These are phyloP conservation scores for Octomys mimax DNA, from an alignment of 2,797 vertebrate species.

Conservation along the genomic window DNA sequence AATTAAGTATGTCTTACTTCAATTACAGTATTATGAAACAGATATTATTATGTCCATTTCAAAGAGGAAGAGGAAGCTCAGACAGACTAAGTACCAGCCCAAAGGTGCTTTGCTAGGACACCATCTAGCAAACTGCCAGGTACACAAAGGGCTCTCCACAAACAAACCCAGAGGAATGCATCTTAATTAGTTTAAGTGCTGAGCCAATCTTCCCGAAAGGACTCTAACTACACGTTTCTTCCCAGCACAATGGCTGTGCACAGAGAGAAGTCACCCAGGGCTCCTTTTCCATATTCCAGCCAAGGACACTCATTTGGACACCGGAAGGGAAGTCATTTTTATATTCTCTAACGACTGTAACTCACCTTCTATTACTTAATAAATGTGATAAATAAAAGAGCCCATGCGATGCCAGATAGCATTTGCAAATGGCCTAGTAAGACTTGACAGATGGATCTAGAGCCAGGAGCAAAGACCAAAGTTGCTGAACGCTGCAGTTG, in stretches of 20 bases:
- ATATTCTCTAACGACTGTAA: slow-evolving; percentile 77
- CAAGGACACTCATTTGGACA: slow-evolving; percentile 61
- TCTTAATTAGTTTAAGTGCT: slow-evolving; percentile 79
- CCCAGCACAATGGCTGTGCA: slow-evolving; percentile 19
- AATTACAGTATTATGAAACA: neutral
- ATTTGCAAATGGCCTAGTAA: slow-evolving; percentile 69
- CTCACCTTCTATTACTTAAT: slow-evolving; percentile 81
- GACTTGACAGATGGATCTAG: slow-evolving; percentile 71
- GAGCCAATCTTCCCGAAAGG: slow-evolving; percentile 75
- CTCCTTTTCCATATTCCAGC: slow-evolving; percentile 58
- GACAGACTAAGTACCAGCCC: neutral
- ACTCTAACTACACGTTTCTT: slow-evolving; percentile 22
- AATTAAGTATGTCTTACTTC: neutral
- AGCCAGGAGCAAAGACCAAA: neutral
- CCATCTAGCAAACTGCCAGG: neutral
- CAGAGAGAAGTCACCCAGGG: slow-evolving; percentile 70
- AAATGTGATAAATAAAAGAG: slow-evolving; percentile 75
- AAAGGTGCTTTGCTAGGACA: slow-evolving; percentile 18
- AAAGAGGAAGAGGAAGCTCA: slow-evolving; percentile 18
- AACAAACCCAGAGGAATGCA: slow-evolving; percentile 42
- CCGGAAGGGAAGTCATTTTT: slow-evolving; percentile 76
- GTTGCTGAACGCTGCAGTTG: slow-evolving; percentile 62
- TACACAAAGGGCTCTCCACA: slow-evolving; percentile 17
- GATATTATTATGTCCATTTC: neutral
- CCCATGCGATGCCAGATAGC: slow-evolving; percentile 46